Percentiles rank a stretch among this genome's conserved stretches.
Conservation (phyloP, 2,113 vertebrate genomes). For the Hemiscyllium ocellatum region DNA sequence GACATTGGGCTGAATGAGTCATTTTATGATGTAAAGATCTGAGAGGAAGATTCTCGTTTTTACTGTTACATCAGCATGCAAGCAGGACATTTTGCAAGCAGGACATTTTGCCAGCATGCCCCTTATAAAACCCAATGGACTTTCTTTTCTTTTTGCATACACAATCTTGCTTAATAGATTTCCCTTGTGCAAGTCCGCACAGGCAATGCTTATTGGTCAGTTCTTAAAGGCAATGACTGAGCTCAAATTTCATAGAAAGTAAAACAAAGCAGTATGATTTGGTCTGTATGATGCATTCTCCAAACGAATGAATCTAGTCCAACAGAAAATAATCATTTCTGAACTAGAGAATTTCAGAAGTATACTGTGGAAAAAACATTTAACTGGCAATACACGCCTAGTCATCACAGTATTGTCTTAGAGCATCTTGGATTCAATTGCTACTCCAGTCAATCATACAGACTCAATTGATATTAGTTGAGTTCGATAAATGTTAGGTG, state of each 20-base stretch:
- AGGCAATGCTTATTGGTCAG: neutral
- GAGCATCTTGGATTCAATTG: neutral
- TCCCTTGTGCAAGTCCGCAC: neutral
- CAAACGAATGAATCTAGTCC: neutral
- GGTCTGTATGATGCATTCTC: neutral
- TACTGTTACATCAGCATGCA: neutral
- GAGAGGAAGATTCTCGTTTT: neutral
- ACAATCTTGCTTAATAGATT: neutral
- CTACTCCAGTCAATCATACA: neutral
- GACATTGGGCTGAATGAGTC: neutral
- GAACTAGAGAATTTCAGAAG: neutral
- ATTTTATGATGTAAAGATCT: neutral
- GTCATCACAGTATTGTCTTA: neutral
- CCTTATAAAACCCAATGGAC: neutral
- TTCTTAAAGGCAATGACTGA: neutral
- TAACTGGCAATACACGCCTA: neutral
- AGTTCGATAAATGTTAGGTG: neutral
- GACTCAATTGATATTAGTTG: neutral
- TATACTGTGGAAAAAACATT: neutral
- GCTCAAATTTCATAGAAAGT: neutral
- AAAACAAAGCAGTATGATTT: neutral
- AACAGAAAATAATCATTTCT: neutral
- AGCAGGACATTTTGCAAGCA: neutral
- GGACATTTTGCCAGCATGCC: neutral
- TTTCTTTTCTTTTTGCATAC: neutral